Conservation (phyloP, 2,888 invertebrate species). For the Ellobium chinense region DNA sequence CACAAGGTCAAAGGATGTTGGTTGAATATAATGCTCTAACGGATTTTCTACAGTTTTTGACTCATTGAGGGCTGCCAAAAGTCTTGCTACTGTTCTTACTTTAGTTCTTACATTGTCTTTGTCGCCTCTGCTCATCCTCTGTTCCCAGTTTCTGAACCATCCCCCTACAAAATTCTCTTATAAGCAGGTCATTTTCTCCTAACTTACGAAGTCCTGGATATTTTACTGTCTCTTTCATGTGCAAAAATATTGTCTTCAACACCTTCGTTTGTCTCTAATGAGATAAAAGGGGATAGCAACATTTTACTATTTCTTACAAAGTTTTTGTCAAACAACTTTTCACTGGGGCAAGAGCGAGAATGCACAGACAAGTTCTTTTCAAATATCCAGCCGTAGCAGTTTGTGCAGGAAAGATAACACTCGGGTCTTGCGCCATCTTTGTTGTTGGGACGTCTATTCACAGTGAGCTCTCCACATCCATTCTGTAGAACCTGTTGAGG, state of each 20-base stretch:
- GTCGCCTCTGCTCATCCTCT: not conserved
- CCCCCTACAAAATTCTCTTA: not conserved
- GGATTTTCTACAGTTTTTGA: not conserved
- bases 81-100: conserved; percentile 3
- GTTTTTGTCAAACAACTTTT: not conserved
- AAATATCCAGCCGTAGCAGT: conserved; percentile 5
- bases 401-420: too few species aligned
- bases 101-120: conserved; percentile 22
- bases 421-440: too few species aligned
- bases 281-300: not conserved
- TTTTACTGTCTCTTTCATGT: conserved; percentile 7
- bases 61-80: conserved; percentile 7
- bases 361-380: not conserved
- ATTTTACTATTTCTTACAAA: conserved; percentile 4
- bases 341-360: not conserved
- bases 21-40: not conserved
- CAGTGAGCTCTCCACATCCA: too few species aligned
- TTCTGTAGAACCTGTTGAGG: too few species aligned
- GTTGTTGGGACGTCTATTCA: too few species aligned
- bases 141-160: conserved; percentile 2
- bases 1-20: not conserved
- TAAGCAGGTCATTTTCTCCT: not conserved
- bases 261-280: not conserved
- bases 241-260: not conserved
- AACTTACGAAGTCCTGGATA: not conserved